phyloP scores from a whole-genome alignment of 2,888 invertebrate genomes.

The Cryptocephalus primarius region DNA sequence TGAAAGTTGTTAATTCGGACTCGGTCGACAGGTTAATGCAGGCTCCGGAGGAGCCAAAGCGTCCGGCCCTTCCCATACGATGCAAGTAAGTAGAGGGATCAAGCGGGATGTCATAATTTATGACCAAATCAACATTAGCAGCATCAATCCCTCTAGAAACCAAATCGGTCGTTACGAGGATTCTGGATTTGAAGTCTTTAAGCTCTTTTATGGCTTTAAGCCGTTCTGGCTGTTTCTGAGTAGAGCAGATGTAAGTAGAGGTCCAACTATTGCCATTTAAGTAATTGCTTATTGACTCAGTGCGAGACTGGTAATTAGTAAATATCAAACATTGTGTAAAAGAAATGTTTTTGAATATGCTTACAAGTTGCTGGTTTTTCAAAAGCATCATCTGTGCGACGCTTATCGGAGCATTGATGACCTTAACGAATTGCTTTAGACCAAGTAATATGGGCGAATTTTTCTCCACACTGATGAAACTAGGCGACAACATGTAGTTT shows the following conservation, averaged over 20 bases:
- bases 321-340: slow-evolving; percentile 91
- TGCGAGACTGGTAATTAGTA: slow-evolving; percentile 77
- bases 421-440: slow-evolving; percentile 63
- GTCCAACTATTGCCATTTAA: slow-evolving; percentile 67
- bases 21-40: slow-evolving; percentile 64
- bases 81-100: slow-evolving; percentile 82
- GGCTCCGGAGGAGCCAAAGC: slow-evolving; percentile 79
- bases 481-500: slow-evolving; percentile 67
- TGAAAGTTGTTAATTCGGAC: slow-evolving; percentile 50
- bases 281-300: slow-evolving; percentile 64
- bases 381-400: slow-evolving; percentile 52
- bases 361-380: slow-evolving; percentile 54
- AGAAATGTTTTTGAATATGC: slow-evolving; percentile 57
- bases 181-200: slow-evolving; percentile 69
- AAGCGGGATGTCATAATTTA: slow-evolving; percentile 81
- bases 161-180: slow-evolving; percentile 83
- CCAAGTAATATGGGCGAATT: slow-evolving; percentile 65
- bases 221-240: slow-evolving; percentile 68
- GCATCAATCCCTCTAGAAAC: slow-evolving; percentile 92
- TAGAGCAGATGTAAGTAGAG: slow-evolving; percentile 64
- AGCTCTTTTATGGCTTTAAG: slow-evolving; percentile 65
- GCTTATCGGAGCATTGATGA: slow-evolving; percentile 51
- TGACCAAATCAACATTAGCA: slow-evolving; percentile 81
- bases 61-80: slow-evolving; percentile 89
- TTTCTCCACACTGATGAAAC: slow-evolving; percentile 62